phyloP scores from a whole-genome alignment of 2,113 vertebrate species.

The Thamnophis sirtalis region DNA sequence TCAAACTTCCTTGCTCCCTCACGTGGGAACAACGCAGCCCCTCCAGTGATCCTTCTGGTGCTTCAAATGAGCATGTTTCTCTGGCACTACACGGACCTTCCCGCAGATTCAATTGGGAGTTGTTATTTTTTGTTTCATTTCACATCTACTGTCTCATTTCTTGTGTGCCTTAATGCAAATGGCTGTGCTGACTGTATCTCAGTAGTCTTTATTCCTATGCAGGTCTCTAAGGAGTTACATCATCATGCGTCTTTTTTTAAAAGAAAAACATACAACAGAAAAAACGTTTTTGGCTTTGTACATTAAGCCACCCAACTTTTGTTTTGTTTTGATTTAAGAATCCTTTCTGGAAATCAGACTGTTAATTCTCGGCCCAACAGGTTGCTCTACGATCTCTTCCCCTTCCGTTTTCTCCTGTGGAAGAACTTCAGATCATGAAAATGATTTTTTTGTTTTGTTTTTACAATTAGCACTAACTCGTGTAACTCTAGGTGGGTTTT shows the following conservation, averaged over 20 bases:
- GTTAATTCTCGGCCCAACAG: conserved; percentile 64
- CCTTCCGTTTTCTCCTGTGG: not conserved
- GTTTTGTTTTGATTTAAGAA: conserved; percentile 43
- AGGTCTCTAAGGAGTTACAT: conserved; percentile 74
- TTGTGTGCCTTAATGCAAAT: conserved; percentile 80
- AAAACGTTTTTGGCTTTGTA: conserved; percentile 69
- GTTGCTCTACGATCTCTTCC: conserved; percentile 14
- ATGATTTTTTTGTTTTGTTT: not conserved
- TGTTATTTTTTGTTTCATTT: conserved; percentile 61
- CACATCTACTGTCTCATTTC: conserved; percentile 87
- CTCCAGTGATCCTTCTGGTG: conserved; percentile 58
- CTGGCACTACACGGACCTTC: conserved; percentile 71
- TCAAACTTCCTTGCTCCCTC: not conserved
- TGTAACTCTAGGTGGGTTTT: conserved; percentile 43
- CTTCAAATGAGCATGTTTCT: conserved; percentile 50
- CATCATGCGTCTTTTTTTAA: conserved; percentile 24
- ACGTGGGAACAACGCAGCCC: conserved; percentile 49
- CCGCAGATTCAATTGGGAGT: conserved; percentile 75
- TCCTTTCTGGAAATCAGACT: conserved; percentile 56
- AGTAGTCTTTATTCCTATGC: conserved; percentile 80
- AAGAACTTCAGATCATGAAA: conserved; percentile 19
- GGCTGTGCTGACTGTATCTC: conserved; percentile 83
- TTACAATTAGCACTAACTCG: conserved; percentile 41
- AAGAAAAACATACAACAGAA: conserved; percentile 50
- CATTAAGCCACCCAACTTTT: conserved; percentile 59